Conservation (phyloP, 2,797 vertebrate genomes). For the Acestrorhynchus altus region DNA sequence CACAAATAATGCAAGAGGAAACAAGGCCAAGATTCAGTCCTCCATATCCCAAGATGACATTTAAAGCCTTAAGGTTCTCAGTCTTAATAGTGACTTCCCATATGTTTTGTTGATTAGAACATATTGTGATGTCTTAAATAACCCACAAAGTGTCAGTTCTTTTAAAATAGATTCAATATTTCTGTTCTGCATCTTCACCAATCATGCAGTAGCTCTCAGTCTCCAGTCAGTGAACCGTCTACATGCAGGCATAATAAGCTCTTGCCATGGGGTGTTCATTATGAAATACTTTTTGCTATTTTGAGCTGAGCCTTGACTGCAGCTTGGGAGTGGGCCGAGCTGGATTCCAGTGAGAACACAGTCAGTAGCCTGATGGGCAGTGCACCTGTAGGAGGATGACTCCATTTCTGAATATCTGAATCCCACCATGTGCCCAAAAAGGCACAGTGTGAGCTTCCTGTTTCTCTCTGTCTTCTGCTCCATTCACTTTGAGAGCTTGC, state of each 20-base stretch:
- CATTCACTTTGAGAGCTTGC: slow-evolving; percentile 6
- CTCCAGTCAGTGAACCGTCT: neutral
- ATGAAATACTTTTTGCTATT: slow-evolving; percentile 6
- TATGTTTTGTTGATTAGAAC: too few relatives aligned
- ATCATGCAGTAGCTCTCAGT: neutral
- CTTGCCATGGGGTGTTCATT: slow-evolving; percentile 8
- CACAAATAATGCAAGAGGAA: too few relatives aligned
- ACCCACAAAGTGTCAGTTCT: neutral
- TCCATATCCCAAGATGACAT: too few relatives aligned
- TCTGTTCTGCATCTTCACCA: neutral
- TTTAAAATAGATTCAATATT: neutral
- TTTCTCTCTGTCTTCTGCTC: neutral
- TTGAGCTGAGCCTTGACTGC: neutral
- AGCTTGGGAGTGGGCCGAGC: slow-evolving; percentile 11
- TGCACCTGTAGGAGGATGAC: slow-evolving; percentile 5
- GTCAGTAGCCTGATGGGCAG: neutral
- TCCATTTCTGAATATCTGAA: slow-evolving; percentile 21
- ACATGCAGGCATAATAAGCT: neutral
- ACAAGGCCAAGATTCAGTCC: too few relatives aligned
- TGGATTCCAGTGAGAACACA: neutral
- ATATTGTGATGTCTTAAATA: neutral
- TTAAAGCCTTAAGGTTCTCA: too few relatives aligned
- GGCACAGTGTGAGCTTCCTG: neutral
- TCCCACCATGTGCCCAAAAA: neutral
- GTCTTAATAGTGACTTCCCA: neutral